These are phyloP conservation scores for Chalcis sispes DNA, from an alignment of 2,888 invertebrate species.

Conservation along the genomic window DNA sequence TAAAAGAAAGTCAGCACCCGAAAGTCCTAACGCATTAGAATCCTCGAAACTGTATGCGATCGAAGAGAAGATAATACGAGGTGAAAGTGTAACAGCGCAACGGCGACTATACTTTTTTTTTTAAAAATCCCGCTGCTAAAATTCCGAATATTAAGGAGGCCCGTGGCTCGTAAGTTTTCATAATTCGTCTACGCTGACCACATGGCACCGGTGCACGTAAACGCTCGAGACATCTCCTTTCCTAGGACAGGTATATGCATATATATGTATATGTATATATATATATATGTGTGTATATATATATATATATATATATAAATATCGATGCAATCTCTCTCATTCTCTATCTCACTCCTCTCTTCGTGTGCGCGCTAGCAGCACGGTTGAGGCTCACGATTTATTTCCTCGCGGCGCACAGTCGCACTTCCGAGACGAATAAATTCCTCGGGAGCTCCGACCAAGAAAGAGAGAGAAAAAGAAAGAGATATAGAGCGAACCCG, in stretches of 20 bases:
- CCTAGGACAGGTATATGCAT: no score
- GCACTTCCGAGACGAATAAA: slow-evolving; percentile 59
- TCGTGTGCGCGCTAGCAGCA: background rate
- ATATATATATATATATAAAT: background rate
- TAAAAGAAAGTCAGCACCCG: slow-evolving; percentile 25
- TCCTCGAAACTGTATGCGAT: no score
- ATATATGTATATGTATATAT: background rate
- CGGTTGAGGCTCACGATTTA: slow-evolving; percentile 46
- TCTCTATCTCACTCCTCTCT: slow-evolving; percentile 1
- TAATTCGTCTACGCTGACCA: slow-evolving; percentile 49
- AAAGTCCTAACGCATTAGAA: no score
- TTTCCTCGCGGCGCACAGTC: slow-evolving; percentile 45
- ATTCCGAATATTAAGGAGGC: slow-evolving; percentile 27
- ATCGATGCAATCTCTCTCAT: slow-evolving; percentile 9
- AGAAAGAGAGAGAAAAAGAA: slow-evolving; percentile 29
- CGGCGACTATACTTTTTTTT: no score
- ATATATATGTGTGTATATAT: background rate
- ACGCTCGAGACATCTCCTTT: background rate
- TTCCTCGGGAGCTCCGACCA: slow-evolving; percentile 35
- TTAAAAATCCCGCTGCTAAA: background rate
- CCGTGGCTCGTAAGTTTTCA: slow-evolving; percentile 17
- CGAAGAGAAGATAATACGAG: background rate
- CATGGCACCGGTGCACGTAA: slow-evolving; percentile 34
- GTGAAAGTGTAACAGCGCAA: slow-evolving; percentile 14
- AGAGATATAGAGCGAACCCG: slow-evolving; percentile 24